Evolutionary conservation across 2,888 invertebrate species (phyloP).

Genomic region (Caenorhabditis sp.): DNA sequence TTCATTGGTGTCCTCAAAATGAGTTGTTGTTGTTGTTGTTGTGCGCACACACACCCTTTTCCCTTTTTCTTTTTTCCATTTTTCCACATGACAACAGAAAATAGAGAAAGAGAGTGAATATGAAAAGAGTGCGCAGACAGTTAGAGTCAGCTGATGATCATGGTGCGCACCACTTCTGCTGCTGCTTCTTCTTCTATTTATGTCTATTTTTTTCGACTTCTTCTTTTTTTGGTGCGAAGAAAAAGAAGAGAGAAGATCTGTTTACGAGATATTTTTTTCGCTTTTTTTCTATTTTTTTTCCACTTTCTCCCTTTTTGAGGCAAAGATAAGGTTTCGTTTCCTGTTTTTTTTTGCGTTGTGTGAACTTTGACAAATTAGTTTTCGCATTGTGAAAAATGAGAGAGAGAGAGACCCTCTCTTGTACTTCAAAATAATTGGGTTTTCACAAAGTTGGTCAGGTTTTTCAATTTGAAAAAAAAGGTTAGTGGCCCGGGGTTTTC

Average conservation of each 20-base stretch:
- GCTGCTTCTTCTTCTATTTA: slow-evolving; percentile 28
- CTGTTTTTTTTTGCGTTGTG: slow-evolving; percentile 12
- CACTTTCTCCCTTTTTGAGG: slow-evolving; percentile 5
- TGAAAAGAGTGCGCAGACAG: neutral
- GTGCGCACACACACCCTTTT: neutral
- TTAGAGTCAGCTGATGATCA: neutral
- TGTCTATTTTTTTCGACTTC: slow-evolving; percentile 39
- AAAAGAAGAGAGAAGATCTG: neutral
- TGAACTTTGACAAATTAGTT: slow-evolving; percentile 30
- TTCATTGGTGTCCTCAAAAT: neutral
- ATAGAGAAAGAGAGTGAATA: neutral
- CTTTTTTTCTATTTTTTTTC: neutral
- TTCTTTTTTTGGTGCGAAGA: slow-evolving; percentile 18
- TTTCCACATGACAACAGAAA: neutral
- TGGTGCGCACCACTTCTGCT: slow-evolving; percentile 4
- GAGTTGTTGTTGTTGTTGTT: neutral
- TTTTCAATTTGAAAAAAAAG: too few relatives aligned
- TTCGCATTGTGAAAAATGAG: slow-evolving; percentile 12
- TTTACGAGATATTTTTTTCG: neutral
- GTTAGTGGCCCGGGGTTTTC: too few relatives aligned
- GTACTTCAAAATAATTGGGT: too few relatives aligned
- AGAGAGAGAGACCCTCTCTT: neutral
- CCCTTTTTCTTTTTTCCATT: neutral
- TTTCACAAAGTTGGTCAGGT: too few relatives aligned
- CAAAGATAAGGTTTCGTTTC: neutral